Evolutionary conservation across 1,140 invertebrate species (phyloP).

Genomic region (Diprion similis): DNA sequence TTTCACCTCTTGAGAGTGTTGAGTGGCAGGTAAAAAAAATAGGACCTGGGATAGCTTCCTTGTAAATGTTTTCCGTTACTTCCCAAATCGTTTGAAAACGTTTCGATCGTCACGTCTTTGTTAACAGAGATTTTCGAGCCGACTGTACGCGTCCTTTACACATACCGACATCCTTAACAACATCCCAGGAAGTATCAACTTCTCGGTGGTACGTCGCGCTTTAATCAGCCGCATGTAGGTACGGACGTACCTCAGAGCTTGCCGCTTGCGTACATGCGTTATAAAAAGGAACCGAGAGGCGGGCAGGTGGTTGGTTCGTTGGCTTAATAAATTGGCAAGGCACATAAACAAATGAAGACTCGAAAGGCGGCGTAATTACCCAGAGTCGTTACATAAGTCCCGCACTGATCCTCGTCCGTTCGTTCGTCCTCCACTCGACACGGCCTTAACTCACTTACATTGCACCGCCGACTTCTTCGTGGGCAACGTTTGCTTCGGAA

Average conservation of each 20-base stretch:
- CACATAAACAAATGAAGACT: slow-evolving; percentile 21
- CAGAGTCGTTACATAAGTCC: slow-evolving; percentile 19
- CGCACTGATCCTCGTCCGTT: slow-evolving; percentile 10
- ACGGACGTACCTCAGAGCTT: background rate
- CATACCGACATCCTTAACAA: background rate
- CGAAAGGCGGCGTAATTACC: slow-evolving; percentile 14
- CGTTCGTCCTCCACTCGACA: background rate
- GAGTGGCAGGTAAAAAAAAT: too few relatives aligned
- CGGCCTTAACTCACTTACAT: background rate
- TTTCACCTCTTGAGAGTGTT: too few relatives aligned
- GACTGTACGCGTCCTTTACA: too few relatives aligned
- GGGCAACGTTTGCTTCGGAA: too few relatives aligned
- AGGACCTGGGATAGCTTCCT: too few relatives aligned
- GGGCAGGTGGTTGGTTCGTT: background rate
- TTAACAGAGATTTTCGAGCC: too few relatives aligned
- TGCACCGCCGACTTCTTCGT: too few relatives aligned
- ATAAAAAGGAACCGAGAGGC: background rate
- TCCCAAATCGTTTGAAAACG: too few relatives aligned
- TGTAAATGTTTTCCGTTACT: too few relatives aligned
- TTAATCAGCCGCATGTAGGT: slow-evolving; percentile 4
- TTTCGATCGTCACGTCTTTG: too few relatives aligned
- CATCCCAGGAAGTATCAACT: background rate
- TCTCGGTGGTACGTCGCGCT: background rate
- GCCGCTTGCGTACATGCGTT: background rate
- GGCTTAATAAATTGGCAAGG: slow-evolving; percentile 17